Conservation (phyloP, 2,797 vertebrate species). For the Pseudochromis fuscus region DNA sequence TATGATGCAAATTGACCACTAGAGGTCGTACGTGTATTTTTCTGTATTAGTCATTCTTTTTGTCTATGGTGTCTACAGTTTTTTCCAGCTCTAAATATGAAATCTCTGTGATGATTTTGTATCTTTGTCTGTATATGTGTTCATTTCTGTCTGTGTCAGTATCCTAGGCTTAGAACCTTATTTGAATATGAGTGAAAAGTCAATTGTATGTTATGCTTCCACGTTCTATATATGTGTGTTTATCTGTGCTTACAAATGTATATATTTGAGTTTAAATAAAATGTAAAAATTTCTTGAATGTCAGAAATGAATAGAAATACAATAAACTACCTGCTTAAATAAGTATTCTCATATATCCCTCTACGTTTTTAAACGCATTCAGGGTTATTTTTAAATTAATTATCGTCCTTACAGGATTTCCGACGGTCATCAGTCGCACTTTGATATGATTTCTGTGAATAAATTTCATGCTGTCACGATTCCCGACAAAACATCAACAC, state of each 20-base stretch:
- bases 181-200: background rate
- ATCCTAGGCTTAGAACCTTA: background rate
- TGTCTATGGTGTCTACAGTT: background rate
- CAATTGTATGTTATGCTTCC: background rate
- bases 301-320: background rate
- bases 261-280: too few species aligned
- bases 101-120: background rate
- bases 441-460: slow-evolving; percentile 40
- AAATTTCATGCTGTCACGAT: slow-evolving; percentile 58
- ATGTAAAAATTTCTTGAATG: too few species aligned
- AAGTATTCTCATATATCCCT: background rate
- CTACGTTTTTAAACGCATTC: background rate
- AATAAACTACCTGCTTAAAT: background rate
- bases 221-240: background rate
- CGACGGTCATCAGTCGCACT: background rate
- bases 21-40: slow-evolving; percentile 65
- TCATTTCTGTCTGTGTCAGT: background rate
- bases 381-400: background rate
- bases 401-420: background rate
- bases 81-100: slow-evolving; percentile 1
- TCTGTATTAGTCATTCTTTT: background rate
- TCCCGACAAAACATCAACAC: slow-evolving; percentile 85
- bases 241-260: background rate
- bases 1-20: slow-evolving; percentile 54
- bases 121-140: background rate